phyloP scores from a whole-genome alignment of 2,888 invertebrate genomes.

The Hybos culiciformis region DNA sequence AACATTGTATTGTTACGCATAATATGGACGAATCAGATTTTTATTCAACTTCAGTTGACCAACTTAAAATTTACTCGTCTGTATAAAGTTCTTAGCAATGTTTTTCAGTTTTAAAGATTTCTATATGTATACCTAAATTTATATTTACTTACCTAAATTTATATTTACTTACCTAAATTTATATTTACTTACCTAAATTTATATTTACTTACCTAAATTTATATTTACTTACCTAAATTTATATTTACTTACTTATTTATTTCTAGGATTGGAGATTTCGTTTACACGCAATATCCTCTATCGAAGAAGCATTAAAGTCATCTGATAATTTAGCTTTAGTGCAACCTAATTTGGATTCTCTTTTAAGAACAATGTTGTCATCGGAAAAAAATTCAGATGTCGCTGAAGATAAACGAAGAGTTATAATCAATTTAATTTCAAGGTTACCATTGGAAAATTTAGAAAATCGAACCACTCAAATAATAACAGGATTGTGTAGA shows the following conservation, averaged over 20 bases:
- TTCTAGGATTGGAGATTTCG: slow-evolving; percentile 34
- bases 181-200: too few species aligned
- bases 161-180: too few species aligned
- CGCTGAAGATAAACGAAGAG: slow-evolving; percentile 30
- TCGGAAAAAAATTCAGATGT: slow-evolving; percentile 43
- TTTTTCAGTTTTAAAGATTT: too few species aligned
- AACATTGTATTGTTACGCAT: too few species aligned
- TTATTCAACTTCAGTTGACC: too few species aligned
- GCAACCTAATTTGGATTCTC: slow-evolving; percentile 46
- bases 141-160: too few species aligned
- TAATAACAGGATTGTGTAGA: slow-evolving; percentile 33
- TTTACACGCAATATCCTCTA: slow-evolving; percentile 26
- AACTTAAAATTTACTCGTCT: too few species aligned
- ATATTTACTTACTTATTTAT: not conserved
- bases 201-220: too few species aligned
- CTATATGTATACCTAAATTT: too few species aligned
- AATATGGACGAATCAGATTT: too few species aligned
- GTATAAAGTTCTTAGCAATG: too few species aligned
- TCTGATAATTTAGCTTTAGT: slow-evolving; percentile 40
- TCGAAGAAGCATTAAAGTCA: slow-evolving; percentile 37
- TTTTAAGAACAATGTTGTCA: slow-evolving; percentile 48
- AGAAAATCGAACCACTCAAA: slow-evolving; percentile 32
- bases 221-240: too few species aligned
- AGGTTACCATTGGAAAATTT: slow-evolving; percentile 34
- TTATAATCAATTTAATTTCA: slow-evolving; percentile 32